phyloP scores from a whole-genome alignment of 2,797 vertebrate genomes.

The Pampus argenteus region DNA sequence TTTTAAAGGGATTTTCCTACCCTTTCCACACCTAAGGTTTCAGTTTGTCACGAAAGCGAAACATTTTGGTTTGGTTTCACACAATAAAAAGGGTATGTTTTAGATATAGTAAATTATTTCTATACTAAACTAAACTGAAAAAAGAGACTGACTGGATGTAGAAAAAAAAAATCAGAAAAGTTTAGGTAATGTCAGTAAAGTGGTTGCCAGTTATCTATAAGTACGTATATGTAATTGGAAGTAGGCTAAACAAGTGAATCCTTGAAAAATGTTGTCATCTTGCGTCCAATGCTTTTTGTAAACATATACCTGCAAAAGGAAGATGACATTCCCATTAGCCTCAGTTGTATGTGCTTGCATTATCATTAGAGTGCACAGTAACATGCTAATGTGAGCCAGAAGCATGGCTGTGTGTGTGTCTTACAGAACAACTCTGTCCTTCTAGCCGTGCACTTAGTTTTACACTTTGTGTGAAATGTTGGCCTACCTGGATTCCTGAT shows the following conservation, averaged over 20 bases:
- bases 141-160: not conserved
- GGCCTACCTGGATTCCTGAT: conserved; percentile 80
- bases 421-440: not conserved
- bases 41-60: not conserved
- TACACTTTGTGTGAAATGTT: not conserved
- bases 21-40: not conserved
- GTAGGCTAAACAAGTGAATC: not conserved
- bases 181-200: not conserved
- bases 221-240: not conserved
- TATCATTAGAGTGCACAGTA: not conserved
- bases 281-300: too few relatives aligned
- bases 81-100: not conserved
- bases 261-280: not conserved
- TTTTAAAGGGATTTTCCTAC: not conserved
- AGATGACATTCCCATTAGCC: too few relatives aligned
- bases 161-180: not conserved
- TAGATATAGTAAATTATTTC: too few relatives aligned
- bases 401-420: not conserved
- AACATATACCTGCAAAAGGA: too few relatives aligned
- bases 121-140: not conserved
- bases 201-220: too few relatives aligned
- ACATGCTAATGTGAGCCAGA: too few relatives aligned
- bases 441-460: not conserved
- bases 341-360: not conserved
- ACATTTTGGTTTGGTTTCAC: not conserved